phyloP scores from a whole-genome alignment of 2,113 vertebrate genomes.

The Myanophis thanlyinensis region DNA sequence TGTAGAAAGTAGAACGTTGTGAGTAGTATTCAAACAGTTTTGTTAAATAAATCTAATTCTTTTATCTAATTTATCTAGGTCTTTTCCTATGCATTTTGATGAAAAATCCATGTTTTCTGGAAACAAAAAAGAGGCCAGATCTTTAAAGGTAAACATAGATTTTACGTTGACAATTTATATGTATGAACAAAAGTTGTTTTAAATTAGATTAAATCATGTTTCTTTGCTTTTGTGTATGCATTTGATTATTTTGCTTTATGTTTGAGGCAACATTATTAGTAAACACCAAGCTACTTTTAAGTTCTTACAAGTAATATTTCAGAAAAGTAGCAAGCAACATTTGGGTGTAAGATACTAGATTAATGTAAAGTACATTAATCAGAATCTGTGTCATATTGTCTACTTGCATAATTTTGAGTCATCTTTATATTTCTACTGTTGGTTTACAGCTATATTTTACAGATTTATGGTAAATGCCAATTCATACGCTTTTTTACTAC shows the following conservation, averaged over 20 bases:
- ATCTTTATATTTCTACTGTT: neutral
- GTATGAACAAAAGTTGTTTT: neutral
- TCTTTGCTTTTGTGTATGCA: neutral
- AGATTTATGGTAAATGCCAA: neutral
- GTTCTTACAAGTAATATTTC: neutral
- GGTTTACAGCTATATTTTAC: neutral
- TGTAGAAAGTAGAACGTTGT: neutral
- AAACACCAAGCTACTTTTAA: neutral
- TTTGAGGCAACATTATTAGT: neutral
- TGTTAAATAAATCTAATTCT: neutral
- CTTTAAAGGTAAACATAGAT: slow-evolving; percentile 81
- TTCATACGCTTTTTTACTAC: neutral
- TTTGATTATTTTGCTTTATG: neutral
- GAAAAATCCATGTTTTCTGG: slow-evolving; percentile 99
- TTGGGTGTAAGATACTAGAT: neutral
- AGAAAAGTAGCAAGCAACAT: neutral
- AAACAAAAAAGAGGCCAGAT: slow-evolving; percentile 87
- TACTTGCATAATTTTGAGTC: neutral
- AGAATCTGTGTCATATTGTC: neutral
- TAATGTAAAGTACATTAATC: neutral
- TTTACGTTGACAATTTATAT: neutral
- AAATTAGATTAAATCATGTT: neutral
- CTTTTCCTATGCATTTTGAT: slow-evolving; percentile 97
- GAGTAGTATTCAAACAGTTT: neutral
- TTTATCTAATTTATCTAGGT: slow-evolving; percentile 68